Conservation (phyloP, 2,113 vertebrate genomes). For the Ascaphus truei region DNA sequence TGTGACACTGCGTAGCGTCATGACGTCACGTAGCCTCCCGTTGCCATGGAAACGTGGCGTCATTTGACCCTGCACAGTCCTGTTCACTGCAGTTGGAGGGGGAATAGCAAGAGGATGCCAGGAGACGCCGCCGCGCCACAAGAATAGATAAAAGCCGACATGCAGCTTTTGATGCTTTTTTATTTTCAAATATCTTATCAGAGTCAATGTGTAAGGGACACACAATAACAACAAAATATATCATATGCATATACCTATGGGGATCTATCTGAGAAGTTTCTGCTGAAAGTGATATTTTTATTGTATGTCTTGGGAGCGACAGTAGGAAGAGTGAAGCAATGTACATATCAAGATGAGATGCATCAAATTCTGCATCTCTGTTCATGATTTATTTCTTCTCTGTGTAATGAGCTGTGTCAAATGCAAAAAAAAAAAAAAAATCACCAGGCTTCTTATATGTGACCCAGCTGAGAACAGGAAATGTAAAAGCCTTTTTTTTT, state of each 20-base stretch:
- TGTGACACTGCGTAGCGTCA: too few species aligned
- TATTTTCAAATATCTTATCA: too few species aligned
- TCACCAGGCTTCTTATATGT: background rate
- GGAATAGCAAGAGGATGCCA: too few species aligned
- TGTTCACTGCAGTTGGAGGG: too few species aligned
- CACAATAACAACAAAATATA: background rate
- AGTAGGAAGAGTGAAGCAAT: background rate
- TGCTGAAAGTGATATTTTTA: background rate
- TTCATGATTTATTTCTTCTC: constrained; percentile 23
- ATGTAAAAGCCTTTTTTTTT: too few species aligned
- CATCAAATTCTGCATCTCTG: background rate
- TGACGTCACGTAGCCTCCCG: too few species aligned
- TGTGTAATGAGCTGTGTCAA: constrained; percentile 18
- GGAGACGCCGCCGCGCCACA: too few species aligned
- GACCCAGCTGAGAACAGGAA: constrained; percentile 17
- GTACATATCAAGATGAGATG: background rate
- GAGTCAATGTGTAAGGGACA: too few species aligned
- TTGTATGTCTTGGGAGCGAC: background rate
- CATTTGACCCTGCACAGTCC: too few species aligned
- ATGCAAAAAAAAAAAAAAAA: constrained; percentile 16
- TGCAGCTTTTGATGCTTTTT: too few species aligned
- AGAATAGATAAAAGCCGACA: too few species aligned
- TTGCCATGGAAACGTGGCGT: too few species aligned
- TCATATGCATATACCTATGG: background rate
- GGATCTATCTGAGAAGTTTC: background rate